phyloP scores from a whole-genome alignment of 2,797 vertebrate genomes.

The Brachymystax lenok region DNA sequence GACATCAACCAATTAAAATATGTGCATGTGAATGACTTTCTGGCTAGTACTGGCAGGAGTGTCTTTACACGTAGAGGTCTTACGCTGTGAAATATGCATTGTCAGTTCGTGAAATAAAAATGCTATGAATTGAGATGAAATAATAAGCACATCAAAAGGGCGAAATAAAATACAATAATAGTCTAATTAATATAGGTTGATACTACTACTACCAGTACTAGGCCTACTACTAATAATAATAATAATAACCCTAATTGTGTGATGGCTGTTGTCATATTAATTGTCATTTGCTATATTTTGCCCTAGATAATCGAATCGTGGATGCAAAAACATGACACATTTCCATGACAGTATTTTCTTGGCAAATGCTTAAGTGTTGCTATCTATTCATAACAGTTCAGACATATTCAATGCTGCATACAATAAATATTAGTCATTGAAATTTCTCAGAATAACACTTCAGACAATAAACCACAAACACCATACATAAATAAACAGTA shows the following conservation, averaged over 20 bases:
- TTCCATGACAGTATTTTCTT: conserved; percentile 63
- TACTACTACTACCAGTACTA: not conserved
- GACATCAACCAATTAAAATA: too few species aligned
- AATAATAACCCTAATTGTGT: not conserved
- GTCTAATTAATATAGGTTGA: not conserved
- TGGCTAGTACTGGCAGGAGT: too few species aligned
- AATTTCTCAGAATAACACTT: conserved; percentile 79
- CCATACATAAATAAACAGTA: conserved; percentile 71
- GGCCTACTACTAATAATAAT: too few species aligned
- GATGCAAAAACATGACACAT: conserved; percentile 25
- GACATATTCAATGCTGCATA: conserved; percentile 71
- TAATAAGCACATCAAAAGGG: not conserved
- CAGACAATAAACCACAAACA: conserved; percentile 53
- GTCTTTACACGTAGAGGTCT: too few species aligned
- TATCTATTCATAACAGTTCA: conserved; percentile 76
- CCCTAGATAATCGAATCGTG: conserved; percentile 10
- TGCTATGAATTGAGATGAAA: not conserved
- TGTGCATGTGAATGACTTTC: too few species aligned
- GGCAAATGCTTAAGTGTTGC: conserved; percentile 78
- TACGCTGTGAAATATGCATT: too few species aligned
- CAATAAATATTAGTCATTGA: conserved; percentile 78
- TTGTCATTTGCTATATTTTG: not conserved
- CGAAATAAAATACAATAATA: not conserved
- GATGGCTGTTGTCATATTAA: not conserved
- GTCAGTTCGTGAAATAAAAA: too few species aligned